Evolutionary conservation across 2,113 vertebrate genomes (phyloP).

Genomic region (Meles meles): DNA sequence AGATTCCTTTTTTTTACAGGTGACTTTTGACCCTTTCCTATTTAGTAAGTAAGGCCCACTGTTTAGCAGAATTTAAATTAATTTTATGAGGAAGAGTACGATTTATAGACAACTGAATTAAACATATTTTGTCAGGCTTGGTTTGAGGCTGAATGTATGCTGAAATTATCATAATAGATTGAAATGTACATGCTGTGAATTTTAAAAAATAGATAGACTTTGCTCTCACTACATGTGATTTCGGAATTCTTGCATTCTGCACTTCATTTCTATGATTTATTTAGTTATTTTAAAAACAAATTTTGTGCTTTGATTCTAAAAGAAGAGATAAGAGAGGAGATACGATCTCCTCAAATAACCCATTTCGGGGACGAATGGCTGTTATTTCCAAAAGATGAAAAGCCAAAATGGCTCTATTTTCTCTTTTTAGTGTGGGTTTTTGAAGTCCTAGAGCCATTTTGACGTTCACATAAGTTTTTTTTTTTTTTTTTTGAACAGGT

Average conservation of each 20-base stretch:
- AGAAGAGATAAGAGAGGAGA: slow-evolving; percentile 48
- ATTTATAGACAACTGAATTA: slow-evolving; percentile 23
- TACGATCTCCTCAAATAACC: slow-evolving; percentile 52
- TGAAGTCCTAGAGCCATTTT: slow-evolving; percentile 49
- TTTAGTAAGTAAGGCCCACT: slow-evolving; percentile 31
- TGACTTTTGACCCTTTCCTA: slow-evolving; percentile 3
- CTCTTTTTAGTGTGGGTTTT: slow-evolving; percentile 7
- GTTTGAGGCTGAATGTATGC: neutral
- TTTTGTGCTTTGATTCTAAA: slow-evolving; percentile 56
- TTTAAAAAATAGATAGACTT: neutral
- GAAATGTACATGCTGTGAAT: neutral
- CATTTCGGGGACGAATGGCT: slow-evolving; percentile 39
- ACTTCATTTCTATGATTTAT: slow-evolving; percentile 34
- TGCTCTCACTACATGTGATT: neutral
- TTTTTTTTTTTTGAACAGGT: neutral
- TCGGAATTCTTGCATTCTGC: slow-evolving; percentile 7
- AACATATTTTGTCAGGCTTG: slow-evolving; percentile 30
- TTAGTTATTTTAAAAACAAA: slow-evolving; percentile 53
- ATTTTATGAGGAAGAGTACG: slow-evolving; percentile 32
- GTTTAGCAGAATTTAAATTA: slow-evolving; percentile 37
- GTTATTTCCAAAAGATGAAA: slow-evolving; percentile 69
- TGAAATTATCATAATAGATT: slow-evolving; percentile 2
- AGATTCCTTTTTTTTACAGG: neutral
- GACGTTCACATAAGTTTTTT: neutral
- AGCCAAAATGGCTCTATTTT: slow-evolving; percentile 47